phyloP scores from a whole-genome alignment of 2,113 vertebrate genomes.

The Apistogramma diplotaenia region DNA sequence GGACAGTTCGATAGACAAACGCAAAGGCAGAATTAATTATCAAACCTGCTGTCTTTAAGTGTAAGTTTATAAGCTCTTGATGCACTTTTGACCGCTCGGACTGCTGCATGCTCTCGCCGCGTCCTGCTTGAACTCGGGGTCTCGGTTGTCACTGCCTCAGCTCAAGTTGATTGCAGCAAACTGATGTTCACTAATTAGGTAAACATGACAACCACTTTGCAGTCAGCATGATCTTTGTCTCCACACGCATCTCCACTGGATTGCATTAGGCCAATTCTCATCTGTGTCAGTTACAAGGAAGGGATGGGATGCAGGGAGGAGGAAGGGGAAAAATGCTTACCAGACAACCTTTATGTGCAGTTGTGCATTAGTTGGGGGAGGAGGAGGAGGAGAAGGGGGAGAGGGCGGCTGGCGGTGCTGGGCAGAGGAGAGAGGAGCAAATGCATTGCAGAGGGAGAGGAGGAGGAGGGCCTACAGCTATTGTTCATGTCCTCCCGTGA shows the following conservation, averaged over 20 bases:
- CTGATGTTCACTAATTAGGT: constrained; percentile 56
- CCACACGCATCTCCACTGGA: constrained; percentile 34
- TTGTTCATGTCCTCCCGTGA: constrained; percentile 84
- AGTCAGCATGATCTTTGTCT: constrained; percentile 51
- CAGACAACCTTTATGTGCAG: constrained; percentile 73
- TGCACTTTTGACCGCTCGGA: constrained; percentile 6
- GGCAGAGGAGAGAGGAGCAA: constrained; percentile 70
- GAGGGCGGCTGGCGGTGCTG: constrained; percentile 65
- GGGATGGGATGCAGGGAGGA: constrained; percentile 50
- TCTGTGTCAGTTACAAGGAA: constrained; percentile 65
- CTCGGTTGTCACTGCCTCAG: constrained; percentile 21
- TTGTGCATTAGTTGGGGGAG: constrained; percentile 64
- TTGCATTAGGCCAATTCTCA: constrained; percentile 68
- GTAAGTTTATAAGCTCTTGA: not conserved
- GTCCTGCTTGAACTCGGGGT: not conserved
- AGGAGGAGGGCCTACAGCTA: constrained; percentile 81
- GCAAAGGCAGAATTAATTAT: constrained; percentile 31
- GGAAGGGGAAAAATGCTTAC: constrained; percentile 68
- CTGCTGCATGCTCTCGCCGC: not conserved
- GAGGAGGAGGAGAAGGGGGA: constrained; percentile 34
- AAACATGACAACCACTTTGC: constrained; percentile 60
- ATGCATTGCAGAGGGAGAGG: constrained; percentile 72
- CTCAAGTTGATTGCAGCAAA: constrained; percentile 32
- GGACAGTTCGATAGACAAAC: constrained; percentile 24
- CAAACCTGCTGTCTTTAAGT: not conserved